Conservation (phyloP, 2,888 invertebrate species). For the Diplolepis rosae region DNA sequence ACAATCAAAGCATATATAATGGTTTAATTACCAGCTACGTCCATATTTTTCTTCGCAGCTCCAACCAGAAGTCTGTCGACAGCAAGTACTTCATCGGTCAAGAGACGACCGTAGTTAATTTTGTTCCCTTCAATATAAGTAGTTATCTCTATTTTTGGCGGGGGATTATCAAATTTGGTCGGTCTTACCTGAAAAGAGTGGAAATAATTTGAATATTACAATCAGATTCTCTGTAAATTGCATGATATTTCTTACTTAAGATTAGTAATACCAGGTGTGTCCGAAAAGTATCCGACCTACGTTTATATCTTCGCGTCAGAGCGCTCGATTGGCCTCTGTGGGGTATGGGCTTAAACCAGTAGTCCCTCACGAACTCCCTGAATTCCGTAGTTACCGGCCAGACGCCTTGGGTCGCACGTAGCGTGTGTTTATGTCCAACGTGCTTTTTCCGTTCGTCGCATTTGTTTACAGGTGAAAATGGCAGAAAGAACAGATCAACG, state of each 20-base stretch:
- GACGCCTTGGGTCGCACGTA: too few species aligned
- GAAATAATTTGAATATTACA: neutral
- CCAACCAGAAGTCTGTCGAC: slow-evolving; percentile 89
- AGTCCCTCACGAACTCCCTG: too few species aligned
- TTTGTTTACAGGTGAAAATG: too few species aligned
- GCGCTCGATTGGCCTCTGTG: too few species aligned
- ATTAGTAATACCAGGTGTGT: neutral
- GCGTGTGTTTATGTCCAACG: too few species aligned
- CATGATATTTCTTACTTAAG: neutral
- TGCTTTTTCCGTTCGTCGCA: too few species aligned
- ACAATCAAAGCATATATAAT: neutral
- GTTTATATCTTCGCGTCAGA: too few species aligned
- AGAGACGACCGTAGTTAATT: slow-evolving; percentile 86
- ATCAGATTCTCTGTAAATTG: neutral
- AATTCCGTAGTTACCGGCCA: too few species aligned
- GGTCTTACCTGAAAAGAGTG: slow-evolving; percentile 61
- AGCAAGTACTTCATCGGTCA: slow-evolving; percentile 90
- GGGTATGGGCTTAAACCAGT: too few species aligned
- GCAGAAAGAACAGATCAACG: too few species aligned
- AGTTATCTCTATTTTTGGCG: slow-evolving; percentile 67
- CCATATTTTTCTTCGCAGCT: slow-evolving; percentile 84
- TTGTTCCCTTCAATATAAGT: slow-evolving; percentile 84
- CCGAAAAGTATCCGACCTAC: too few species aligned
- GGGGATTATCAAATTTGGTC: slow-evolving; percentile 53
- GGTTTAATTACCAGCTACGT: slow-evolving; percentile 76